Evolutionary conservation across 2,113 vertebrate genomes (phyloP).

Genomic region (Galeopterus variegatus): DNA sequence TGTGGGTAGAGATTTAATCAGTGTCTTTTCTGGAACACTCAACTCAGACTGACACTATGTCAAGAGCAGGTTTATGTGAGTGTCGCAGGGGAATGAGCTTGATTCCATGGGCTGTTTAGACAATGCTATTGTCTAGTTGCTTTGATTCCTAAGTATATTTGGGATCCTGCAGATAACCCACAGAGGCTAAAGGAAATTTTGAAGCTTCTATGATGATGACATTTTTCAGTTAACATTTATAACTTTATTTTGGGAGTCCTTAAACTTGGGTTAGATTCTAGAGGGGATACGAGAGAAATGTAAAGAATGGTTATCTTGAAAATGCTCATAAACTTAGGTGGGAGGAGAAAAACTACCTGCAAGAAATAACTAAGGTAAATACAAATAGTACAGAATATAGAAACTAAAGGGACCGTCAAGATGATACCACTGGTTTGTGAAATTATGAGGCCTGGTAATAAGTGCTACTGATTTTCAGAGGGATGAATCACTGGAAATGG

Average conservation of each 20-base stretch:
- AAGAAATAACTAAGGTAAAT: neutral
- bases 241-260: neutral
- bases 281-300: neutral
- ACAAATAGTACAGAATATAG: neutral
- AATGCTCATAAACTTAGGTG: neutral
- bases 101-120: neutral
- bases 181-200: neutral
- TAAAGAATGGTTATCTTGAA: neutral
- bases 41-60: neutral
- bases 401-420: neutral
- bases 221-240: neutral
- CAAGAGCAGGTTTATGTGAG: neutral
- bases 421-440: neutral
- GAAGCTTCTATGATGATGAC: neutral
- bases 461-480: neutral
- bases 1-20: neutral
- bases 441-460: neutral
- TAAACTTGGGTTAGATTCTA: neutral
- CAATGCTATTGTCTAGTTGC: neutral
- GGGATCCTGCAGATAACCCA: neutral
- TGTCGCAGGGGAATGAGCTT: neutral
- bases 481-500: neutral
- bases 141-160: neutral
- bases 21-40: neutral
- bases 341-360: neutral